Evolutionary conservation across 1,140 invertebrate species (phyloP).

Genomic region (Drosophila biarmipes): DNA sequence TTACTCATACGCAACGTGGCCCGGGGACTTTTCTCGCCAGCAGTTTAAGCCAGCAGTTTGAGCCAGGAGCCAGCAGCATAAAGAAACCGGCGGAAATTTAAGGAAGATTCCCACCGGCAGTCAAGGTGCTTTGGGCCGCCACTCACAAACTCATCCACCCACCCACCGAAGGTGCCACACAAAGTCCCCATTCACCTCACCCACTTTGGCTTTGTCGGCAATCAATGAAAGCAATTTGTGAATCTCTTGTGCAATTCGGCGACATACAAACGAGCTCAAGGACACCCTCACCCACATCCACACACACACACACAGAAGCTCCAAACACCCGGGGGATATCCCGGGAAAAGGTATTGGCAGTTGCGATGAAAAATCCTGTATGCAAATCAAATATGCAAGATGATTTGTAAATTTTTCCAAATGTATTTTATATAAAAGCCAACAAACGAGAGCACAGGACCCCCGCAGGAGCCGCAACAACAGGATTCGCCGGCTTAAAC

Average conservation of each 20-base stretch:
- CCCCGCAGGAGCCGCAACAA: constrained; percentile 29
- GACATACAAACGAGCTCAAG: constrained; percentile 72
- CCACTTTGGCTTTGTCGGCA: constrained; percentile 62
- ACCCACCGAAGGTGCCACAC: not conserved
- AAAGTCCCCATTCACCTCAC: constrained; percentile 20
- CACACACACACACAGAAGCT: constrained; percentile 4
- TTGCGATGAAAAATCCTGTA: constrained; percentile 58
- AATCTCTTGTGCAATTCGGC: constrained; percentile 75
- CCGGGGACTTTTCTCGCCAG: constrained; percentile 5
- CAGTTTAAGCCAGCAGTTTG: constrained; percentile 22
- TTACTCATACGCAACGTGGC: constrained; percentile 56
- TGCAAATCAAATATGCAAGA: constrained; percentile 81
- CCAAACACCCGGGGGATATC: constrained; percentile 2
- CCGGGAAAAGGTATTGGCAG: constrained; percentile 55
- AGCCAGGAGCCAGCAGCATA: not conserved
- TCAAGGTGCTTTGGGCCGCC: constrained; percentile 4
- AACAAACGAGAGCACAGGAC: not conserved
- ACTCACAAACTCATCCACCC: not conserved
- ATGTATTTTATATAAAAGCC: constrained; percentile 60
- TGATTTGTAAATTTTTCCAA: constrained; percentile 82
- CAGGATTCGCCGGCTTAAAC: constrained; percentile 47
- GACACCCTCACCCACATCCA: constrained; percentile 28
- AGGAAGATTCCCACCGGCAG: constrained; percentile 29
- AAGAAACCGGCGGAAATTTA: constrained; percentile 32
- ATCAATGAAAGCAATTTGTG: constrained; percentile 81